Percentiles rank a stretch among this genome's conserved stretches.
These are phyloP conservation scores for Drosophila quinaria DNA, from an alignment of 2,888 invertebrate genomes.

Conservation along the genomic window DNA sequence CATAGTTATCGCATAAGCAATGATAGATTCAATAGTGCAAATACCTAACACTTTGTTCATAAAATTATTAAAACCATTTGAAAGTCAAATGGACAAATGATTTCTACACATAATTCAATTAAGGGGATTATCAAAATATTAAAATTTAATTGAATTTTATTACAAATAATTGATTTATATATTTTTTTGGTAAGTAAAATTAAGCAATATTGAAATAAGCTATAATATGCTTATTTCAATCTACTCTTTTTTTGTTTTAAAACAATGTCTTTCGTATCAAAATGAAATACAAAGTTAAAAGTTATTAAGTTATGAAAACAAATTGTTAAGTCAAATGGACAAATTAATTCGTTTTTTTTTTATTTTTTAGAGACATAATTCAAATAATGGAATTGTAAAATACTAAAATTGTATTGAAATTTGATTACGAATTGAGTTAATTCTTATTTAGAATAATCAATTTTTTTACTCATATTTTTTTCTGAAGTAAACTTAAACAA, in stretches of 20 bases:
- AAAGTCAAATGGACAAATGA: conserved; percentile 6
- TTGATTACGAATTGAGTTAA: not conserved
- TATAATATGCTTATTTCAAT: too few relatives aligned
- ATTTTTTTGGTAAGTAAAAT: not conserved
- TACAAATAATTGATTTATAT: not conserved
- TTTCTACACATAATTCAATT: conserved; percentile 4
- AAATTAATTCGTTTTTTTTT: too few relatives aligned
- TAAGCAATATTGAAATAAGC: not conserved
- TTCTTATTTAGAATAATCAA: too few relatives aligned
- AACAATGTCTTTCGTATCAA: not conserved
- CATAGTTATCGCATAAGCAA: conserved; percentile 44
- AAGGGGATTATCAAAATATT: not conserved
- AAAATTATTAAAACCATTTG: conserved; percentile 23
- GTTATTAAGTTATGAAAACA: conserved; percentile 19
- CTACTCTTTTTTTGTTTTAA: too few relatives aligned
- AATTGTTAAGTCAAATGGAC: conserved; percentile 19
- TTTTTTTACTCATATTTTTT: not conserved
- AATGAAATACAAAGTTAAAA: not conserved
- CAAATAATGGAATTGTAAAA: not conserved
- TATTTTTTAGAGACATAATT: not conserved
- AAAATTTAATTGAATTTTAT: not conserved
- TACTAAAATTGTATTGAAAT: not conserved
- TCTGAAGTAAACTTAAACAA: too few relatives aligned
- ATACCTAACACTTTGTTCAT: conserved; percentile 11
- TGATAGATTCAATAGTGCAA: conserved; percentile 11